Evolutionary conservation across 2,797 vertebrate genomes (phyloP).

Genomic region (Dryobates pubescens): DNA sequence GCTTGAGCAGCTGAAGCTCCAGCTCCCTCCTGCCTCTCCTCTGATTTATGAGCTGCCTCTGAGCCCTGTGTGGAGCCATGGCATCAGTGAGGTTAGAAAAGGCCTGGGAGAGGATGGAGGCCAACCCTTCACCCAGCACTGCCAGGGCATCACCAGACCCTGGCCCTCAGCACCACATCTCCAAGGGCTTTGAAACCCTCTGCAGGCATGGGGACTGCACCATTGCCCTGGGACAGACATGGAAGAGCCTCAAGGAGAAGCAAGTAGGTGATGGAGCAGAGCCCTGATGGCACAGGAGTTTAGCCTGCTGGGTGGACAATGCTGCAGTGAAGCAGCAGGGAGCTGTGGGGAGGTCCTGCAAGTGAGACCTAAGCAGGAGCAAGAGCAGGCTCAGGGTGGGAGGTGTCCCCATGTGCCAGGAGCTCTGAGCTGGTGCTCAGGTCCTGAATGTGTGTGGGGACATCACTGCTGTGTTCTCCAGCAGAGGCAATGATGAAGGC

Average conservation of each 20-base stretch:
- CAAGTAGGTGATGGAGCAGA: background rate
- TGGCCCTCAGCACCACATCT: background rate
- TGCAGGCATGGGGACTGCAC: background rate
- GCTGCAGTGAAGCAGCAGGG: background rate
- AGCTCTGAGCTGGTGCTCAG: rapidly evolving
- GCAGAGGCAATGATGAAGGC: background rate
- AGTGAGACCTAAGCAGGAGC: background rate
- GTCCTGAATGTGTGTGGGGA: rapidly evolving
- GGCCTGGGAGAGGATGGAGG: background rate
- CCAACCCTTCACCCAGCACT: background rate
- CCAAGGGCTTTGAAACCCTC: background rate
- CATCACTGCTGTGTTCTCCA: rapidly evolving
- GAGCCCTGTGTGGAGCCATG: rapidly evolving
- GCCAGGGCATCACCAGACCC: background rate
- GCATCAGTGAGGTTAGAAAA: background rate
- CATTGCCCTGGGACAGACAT: background rate
- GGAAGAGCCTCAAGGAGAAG: background rate
- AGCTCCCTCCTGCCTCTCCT: background rate
- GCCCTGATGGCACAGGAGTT: background rate
- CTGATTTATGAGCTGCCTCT: background rate
- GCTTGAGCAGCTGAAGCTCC: background rate
- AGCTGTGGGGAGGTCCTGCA: background rate
- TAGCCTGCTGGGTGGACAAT: background rate
- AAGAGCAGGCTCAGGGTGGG: rapidly evolving
- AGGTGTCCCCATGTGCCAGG: rapidly evolving